Evolutionary conservation across 2,888 invertebrate genomes (phyloP), one percentile per base, ranked within the genome.

Genomic region (Thysanoteuthis rhombus): DNA sequence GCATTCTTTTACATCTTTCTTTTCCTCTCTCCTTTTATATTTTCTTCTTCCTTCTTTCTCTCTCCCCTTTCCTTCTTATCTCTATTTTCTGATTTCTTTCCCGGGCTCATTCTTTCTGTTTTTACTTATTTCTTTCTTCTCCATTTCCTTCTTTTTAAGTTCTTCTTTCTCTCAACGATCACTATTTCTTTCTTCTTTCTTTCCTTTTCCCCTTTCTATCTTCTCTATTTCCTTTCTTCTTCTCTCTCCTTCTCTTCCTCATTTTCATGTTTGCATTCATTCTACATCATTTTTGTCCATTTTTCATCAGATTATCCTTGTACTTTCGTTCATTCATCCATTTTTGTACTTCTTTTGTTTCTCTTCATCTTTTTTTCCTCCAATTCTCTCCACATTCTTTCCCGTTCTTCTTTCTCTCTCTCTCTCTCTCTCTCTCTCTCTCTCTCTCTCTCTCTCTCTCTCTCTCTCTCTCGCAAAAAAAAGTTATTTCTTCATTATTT

Each of bases 341-440:
- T 8, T 8, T 75, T n/a, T n/a, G 0, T n/a, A 8, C 1, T n/a
- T n/a, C 10, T 0, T 75, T n/a, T n/a, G 8, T 12, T 8, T n/a
- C 0, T n/a, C 6, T 32, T 0, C 1, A 6, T 75, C 6, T 32
- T 32, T 75, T 58, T 10, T 28, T 58, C 5, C 4, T 8, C 32
- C 3, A 8, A 1, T 32, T 32, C 32, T 32, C 32, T 32, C 32
- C 2, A 5, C 32, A 4, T 6, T 58, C 10, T 28, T 2, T 10
- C 6, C n/a, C n/a, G 1, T n/a, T n/a, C 0, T 75, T n/a, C n/a
- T 6, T 12, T 8, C 8, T n/a, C 0, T n/a, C n/a, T 16, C n/a
- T 8, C n/a, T n/a, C 8, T n/a, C n/a, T 32, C 5, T 32, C 5
- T 32, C 6, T 10, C 10, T 2, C 5, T 32, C 0, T 32, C 12